Base-by-base conservation (phyloP, 2,113 vertebrate genomes). In the Aptenodytes forsteri region DNA sequence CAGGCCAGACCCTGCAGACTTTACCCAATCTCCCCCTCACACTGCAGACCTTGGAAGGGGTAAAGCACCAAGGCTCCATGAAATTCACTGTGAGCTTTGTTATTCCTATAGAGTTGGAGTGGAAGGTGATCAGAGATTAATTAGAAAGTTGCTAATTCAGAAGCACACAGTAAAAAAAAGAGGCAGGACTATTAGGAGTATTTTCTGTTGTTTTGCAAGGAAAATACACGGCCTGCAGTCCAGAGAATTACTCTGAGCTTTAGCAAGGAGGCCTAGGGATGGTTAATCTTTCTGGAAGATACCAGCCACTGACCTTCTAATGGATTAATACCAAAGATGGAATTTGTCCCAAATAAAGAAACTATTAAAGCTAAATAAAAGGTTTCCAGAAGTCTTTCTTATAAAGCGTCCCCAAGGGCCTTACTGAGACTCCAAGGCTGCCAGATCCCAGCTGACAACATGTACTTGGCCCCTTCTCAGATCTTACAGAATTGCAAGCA, bases 401-500 rank as follows among this genome's bases (percentile, higher is more conserved):
- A 73, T 9, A 69, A 61, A 66, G 65, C 30, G 56, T 19, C 58
- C 25, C 58, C 1, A 0, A 89, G 58, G 25, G 19, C 65, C 40
- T 47, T 73, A 56, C 14, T 0, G 2, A 84, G 72, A 54, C 40
- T 80, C 50, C 25, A 55, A 22, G 32, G 62, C 69, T 93, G 46
- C 69, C 79, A 38, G 44, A 54, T 46, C 26, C 25, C 56, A 56
- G 83, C 49, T 46, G 40, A 72, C 50, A 78, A 46, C n/a, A 58
- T 2, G 2, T 34, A 23, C 20, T 67, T 46, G 44, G 30, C n/a
- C 50, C 22, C 14, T 59, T 42, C 70, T 82, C 64, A 98, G 98
- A 97, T 98, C 4, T 97, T 98, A 80, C 96, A 98, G 94, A 99
- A 98, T 83, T 96, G 93, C 78, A 98, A 98, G 96, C 36, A 71